Percentiles rank a stretch among this genome's conserved stretches.
These are phyloP conservation scores for Phaethon lepturus DNA, from an alignment of 2,113 vertebrate species.

Conservation along the genomic window DNA sequence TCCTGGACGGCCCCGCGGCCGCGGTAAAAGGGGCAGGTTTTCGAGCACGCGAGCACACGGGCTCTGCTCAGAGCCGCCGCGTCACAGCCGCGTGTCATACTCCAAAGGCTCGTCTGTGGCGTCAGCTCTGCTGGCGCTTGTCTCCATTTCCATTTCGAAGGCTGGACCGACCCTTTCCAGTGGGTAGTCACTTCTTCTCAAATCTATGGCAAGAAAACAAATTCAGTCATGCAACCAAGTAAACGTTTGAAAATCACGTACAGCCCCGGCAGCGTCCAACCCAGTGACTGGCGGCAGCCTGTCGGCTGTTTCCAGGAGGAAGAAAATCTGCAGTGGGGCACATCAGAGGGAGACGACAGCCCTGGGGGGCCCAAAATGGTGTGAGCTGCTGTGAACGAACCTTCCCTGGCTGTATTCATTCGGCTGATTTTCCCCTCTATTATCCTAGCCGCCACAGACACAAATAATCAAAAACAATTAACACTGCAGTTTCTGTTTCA, in stretches of 20 bases:
- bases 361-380: background rate
- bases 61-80: background rate
- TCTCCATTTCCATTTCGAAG: slow-evolving; percentile 41
- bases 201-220: slow-evolving; percentile 79
- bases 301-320: background rate
- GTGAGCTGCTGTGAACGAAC: background rate
- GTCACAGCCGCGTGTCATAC: slow-evolving; percentile 72
- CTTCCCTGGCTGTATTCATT: background rate
- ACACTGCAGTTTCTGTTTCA: background rate
- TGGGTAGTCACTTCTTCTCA: slow-evolving; percentile 80
- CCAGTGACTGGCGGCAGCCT: background rate
- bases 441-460: background rate
- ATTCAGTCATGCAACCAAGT: background rate
- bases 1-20: background rate
- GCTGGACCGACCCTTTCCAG: slow-evolving; percentile 55
- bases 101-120: slow-evolving; percentile 30
- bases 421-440: background rate
- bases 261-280: background rate
- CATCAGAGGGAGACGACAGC: background rate
- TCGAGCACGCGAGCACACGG: background rate
- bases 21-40: background rate
- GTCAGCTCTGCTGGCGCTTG: background rate
- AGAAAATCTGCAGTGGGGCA: background rate
- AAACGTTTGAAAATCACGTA: background rate
- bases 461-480: background rate